These are phyloP conservation scores for Nothoprocta pentlandii DNA, from an alignment of 2,113 vertebrate species.

Conservation along the genomic window DNA sequence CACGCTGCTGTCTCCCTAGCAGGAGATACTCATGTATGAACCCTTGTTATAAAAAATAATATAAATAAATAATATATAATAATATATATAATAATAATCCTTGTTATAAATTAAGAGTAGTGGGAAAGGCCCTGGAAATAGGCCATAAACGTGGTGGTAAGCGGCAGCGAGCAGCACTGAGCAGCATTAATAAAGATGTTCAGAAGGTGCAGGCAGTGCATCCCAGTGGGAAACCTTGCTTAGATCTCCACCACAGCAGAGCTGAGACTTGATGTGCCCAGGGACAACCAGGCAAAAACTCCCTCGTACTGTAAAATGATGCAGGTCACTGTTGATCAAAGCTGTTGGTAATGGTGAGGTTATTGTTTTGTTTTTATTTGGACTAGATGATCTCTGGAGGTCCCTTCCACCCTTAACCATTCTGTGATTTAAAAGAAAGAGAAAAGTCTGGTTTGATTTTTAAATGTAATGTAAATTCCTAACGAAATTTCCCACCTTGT, in stretches of 20 bases:
- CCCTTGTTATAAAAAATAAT: neutral
- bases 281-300: slow-evolving; percentile 19
- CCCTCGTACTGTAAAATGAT: neutral
- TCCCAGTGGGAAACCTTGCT: neutral
- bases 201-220: neutral
- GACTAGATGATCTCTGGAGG: too few relatives aligned
- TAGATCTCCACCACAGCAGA: neutral
- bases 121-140: slow-evolving; percentile 10
- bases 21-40: rapidly evolving
- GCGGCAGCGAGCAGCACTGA: neutral
- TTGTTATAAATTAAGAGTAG: neutral
- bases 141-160: slow-evolving; percentile 42
- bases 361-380: neutral
- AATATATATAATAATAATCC: neutral
- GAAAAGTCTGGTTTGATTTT: neutral
- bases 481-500: neutral
- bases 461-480: neutral
- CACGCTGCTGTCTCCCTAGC: rapidly evolving
- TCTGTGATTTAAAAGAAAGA: neutral
- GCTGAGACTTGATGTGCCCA: neutral
- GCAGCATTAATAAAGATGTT: slow-evolving; percentile 51
- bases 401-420: too few relatives aligned
- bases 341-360: neutral
- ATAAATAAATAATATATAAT: too few relatives aligned
- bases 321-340: neutral